Evolutionary conservation across 2,797 vertebrate genomes (phyloP).

Genomic region (Bradypodion ventrale): DNA sequence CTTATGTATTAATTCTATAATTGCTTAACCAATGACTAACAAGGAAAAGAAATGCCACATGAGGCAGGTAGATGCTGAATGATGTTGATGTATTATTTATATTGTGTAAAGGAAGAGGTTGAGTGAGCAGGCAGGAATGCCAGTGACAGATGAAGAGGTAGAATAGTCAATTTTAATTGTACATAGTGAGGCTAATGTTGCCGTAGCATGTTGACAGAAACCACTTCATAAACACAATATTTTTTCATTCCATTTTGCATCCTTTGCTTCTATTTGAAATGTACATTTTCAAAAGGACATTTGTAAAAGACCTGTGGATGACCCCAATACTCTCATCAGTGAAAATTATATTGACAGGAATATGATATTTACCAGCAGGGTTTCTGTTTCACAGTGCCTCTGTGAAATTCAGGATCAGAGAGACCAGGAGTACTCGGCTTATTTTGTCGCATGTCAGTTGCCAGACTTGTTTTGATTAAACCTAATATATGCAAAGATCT

Average conservation of each 20-base stretch:
- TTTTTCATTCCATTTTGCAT: not conserved
- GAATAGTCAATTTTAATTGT: slow-evolving; percentile 46
- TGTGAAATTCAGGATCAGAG: not conserved
- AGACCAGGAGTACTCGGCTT: not conserved
- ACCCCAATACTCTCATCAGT: not conserved
- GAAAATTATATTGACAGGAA: slow-evolving; percentile 9
- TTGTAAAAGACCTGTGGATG: not conserved
- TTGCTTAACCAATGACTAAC: not conserved
- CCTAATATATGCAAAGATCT: slow-evolving; percentile 4
- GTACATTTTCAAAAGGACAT: not conserved
- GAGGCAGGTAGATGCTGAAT: slow-evolving; percentile 4
- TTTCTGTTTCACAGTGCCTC: not conserved
- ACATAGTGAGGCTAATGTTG: slow-evolving; percentile 28
- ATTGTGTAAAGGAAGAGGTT: slow-evolving; percentile 39
- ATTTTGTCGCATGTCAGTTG: not conserved
- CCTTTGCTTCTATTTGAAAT: slow-evolving; percentile 13
- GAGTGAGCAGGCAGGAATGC: slow-evolving; percentile 2
- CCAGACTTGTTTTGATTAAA: accelerated
- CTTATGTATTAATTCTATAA: not conserved
- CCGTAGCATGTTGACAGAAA: slow-evolving; percentile 28
- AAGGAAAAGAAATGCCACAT: slow-evolving; percentile 20
- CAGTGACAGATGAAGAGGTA: slow-evolving; percentile 37
- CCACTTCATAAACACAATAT: slow-evolving; percentile 31
- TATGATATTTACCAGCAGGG: not conserved
- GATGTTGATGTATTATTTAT: slow-evolving; percentile 30